Evolutionary conservation across 2,888 invertebrate species (phyloP).

Genomic region (Phymatocera aterrima): DNA sequence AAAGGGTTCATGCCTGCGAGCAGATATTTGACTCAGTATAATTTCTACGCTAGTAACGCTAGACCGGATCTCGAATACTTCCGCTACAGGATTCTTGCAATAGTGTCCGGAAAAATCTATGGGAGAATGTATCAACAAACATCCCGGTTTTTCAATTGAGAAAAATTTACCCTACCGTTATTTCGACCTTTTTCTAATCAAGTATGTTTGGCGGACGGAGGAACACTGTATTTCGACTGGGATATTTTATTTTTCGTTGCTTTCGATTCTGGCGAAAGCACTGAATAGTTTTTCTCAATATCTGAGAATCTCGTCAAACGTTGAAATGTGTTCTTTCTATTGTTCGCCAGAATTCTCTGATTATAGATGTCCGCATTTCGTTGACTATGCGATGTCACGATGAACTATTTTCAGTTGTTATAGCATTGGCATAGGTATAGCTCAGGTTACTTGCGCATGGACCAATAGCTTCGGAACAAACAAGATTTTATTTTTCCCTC

Average conservation of each 20-base stretch:
- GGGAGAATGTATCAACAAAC: too few species aligned
- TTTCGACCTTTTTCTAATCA: not conserved
- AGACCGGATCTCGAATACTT: not conserved
- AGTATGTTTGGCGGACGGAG: too few species aligned
- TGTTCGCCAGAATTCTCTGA: too few species aligned
- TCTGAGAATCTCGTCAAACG: too few species aligned
- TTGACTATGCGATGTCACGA: not conserved
- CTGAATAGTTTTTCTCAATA: too few species aligned
- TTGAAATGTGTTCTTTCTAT: too few species aligned
- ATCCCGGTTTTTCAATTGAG: not conserved
- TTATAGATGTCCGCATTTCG: not conserved
- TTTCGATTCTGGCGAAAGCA: too few species aligned
- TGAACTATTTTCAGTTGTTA: not conserved
- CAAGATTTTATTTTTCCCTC: not conserved
- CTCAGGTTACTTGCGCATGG: not conserved
- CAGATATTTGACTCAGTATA: not conserved
- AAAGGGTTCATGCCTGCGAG: not conserved
- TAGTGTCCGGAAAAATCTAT: too few species aligned
- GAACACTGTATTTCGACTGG: too few species aligned
- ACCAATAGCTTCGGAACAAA: not conserved
- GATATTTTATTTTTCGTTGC: too few species aligned
- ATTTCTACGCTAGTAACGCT: not conserved
- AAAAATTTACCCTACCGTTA: not conserved
- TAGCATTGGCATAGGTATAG: not conserved
- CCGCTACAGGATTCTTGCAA: too few species aligned